Base-by-base conservation (phyloP, 2,113 vertebrate species). In the Megaptera novaeangliae region DNA sequence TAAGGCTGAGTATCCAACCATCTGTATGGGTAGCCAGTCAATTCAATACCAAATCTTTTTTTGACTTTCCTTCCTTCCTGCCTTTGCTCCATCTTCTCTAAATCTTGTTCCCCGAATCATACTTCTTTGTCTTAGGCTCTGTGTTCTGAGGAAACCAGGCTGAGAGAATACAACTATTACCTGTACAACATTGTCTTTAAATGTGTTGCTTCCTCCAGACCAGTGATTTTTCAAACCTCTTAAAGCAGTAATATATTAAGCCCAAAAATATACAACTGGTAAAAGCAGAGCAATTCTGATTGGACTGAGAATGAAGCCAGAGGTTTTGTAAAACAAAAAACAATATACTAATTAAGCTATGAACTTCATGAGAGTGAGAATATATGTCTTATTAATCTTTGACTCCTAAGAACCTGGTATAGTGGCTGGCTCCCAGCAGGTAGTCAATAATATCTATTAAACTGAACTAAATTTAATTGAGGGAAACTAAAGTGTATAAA, bases 321-420 rank as follows among this genome's bases (percentile, higher is more conserved):
- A 96, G 10, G 46, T 29, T 81, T 93, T 93, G 41, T 34, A 75
- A 90, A 80, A 63, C 4, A 91, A 94, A 85, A 93, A 64, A 18
- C 7, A 97, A 64, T 46, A 52, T n/a, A 57, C 57, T 94, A 71
- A 86, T 61, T 83, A 83, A 82, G 20, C 46, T 72, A 46, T 69
- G n/a, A 94, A 89, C 21, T 85, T 94, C 27, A 72, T 46, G 4
- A 94, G 80, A 63, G 17, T 61, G 66, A 84, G n/a, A 97, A 90
- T 92, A 93, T 63, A 63, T 81, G 59, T 96, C 34, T 95, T 83
- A 59, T 66, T 95, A 81, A 92, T 72, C 55, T 89, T 89, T 92
- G 31, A 46, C 44, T 90, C 20, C 25, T 64, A 61, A 82, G 23
- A 89, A 87, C 23, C 36, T 77, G 44, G 27, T 23, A 5, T 61